Evolutionary conservation across 2,888 invertebrate genomes (phyloP).

Genomic region (Andrena haemorrhoa): DNA sequence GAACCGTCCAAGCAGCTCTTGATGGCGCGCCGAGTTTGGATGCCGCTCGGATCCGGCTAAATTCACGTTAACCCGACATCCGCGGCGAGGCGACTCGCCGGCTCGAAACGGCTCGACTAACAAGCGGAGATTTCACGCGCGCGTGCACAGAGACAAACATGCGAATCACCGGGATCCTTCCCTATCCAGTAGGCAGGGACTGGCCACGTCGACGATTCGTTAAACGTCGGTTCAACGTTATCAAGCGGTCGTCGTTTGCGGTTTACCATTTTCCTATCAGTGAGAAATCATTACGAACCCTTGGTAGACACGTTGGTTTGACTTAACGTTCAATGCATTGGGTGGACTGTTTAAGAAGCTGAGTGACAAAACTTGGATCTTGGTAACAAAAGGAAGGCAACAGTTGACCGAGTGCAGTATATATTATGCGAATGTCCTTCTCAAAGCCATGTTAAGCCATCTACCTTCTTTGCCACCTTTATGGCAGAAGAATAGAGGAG

Average conservation of each 20-base stretch:
- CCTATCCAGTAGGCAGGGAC: neutral
- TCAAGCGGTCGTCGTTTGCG: neutral
- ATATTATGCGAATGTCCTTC: no score
- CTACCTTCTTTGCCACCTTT: no score
- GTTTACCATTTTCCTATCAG: neutral
- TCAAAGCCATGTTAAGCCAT: no score
- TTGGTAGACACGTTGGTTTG: neutral
- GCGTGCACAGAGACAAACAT: conserved; percentile 50
- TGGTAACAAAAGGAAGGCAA: no score
- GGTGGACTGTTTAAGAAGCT: neutral
- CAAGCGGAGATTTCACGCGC: conserved; percentile 70
- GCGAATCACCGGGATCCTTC: conserved; percentile 38
- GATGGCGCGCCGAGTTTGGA: conserved; percentile 53
- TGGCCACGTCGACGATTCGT: conserved; percentile 5
- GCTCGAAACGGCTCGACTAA: conserved; percentile 60
- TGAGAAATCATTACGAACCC: neutral
- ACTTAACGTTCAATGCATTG: neutral
- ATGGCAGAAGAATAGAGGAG: neutral
- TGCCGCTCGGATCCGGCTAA: conserved; percentile 43
- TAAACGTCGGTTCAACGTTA: neutral
- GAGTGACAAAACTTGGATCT: no score
- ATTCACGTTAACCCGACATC: conserved; percentile 58
- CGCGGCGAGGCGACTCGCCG: conserved; percentile 49
- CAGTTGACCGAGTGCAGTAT: no score
- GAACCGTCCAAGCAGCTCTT: conserved; percentile 56